Evolutionary conservation across 2,888 invertebrate genomes (phyloP).

Genomic region (Coelinius sp.): DNA sequence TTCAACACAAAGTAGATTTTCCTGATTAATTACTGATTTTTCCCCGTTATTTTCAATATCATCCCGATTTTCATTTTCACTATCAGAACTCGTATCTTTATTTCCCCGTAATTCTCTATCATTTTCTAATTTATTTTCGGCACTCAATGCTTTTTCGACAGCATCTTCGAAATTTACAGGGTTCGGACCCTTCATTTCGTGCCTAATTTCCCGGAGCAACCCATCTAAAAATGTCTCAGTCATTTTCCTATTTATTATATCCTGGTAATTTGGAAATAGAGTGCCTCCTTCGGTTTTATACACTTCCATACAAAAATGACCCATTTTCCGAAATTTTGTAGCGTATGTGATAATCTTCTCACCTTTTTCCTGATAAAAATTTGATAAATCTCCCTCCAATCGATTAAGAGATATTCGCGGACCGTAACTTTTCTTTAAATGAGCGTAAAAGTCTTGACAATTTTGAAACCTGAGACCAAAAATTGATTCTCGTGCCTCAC

Average conservation of each 20-base stretch:
- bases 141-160: neutral
- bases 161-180: neutral
- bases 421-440: neutral
- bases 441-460: neutral
- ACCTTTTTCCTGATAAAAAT: neutral
- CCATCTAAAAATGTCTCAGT: neutral
- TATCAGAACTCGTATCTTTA: too few species aligned
- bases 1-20: too few species aligned
- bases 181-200: neutral
- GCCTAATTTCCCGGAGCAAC: neutral
- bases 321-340: neutral
- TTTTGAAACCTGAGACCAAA: neutral
- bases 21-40: too few species aligned
- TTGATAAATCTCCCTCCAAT: neutral
- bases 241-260: neutral
- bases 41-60: too few species aligned
- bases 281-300: neutral
- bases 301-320: neutral
- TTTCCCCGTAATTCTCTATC: neutral
- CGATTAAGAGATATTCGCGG: neutral
- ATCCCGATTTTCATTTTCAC: too few species aligned
- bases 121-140: slow-evolving; percentile 14
- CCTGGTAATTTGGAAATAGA: neutral
- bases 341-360: neutral
- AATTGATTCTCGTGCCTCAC: neutral